Conservation (phyloP, 2,888 invertebrate species). For the Chouioia cunea region DNA sequence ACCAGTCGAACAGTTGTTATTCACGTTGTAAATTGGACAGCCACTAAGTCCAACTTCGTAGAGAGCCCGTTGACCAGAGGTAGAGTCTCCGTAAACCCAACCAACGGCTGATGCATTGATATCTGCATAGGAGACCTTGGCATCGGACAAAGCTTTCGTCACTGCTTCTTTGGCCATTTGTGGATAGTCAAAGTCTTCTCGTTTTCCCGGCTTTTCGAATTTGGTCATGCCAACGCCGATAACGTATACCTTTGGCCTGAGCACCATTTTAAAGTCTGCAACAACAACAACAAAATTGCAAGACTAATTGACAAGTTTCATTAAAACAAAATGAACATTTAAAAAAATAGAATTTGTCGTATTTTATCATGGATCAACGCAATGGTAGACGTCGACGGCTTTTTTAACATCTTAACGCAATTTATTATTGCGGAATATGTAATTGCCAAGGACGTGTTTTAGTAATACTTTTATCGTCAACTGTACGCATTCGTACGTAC, state of each 20-base stretch:
- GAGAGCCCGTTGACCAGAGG: conserved; percentile 93
- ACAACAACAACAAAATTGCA: background rate
- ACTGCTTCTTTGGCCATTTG: conserved; percentile 95
- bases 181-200: conserved; percentile 90
- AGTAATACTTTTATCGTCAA: too few species aligned
- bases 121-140: conserved; percentile 79
- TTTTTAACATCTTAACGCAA: too few species aligned
- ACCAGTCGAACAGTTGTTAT: conserved; percentile 98
- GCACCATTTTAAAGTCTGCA: conserved; percentile 36
- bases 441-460: too few species aligned
- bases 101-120: conserved; percentile 93
- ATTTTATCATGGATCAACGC: too few species aligned
- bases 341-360: too few species aligned
- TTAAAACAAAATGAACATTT: too few species aligned
- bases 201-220: conserved; percentile 93
- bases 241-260: conserved; percentile 78
- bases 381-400: too few species aligned
- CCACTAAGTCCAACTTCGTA: conserved; percentile 97
- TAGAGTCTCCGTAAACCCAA: conserved; percentile 96
- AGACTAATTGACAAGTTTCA: too few species aligned
- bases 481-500: too few species aligned
- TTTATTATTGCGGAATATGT: too few species aligned
- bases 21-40: conserved; percentile 97
- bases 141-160: conserved; percentile 87
- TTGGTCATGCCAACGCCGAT: conserved; percentile 98